Conservation (phyloP, 2,797 vertebrate genomes). For the Acomys russatus region DNA sequence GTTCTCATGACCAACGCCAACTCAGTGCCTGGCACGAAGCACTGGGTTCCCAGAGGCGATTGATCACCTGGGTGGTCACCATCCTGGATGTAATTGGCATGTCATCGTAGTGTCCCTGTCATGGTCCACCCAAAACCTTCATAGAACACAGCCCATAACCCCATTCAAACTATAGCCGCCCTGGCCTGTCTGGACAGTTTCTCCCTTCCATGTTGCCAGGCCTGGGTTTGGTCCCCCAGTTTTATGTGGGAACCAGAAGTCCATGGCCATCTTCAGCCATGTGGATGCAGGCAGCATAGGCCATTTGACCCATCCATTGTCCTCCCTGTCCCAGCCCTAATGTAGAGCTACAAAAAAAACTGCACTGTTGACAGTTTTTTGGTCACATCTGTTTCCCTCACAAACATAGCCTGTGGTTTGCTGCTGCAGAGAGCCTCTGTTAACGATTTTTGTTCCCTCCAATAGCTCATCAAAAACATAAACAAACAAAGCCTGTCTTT, state of each 20-base stretch:
- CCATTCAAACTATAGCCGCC: neutral
- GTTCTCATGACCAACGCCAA: neutral
- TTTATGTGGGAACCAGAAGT: neutral
- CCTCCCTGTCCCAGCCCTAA: constrained; percentile 17
- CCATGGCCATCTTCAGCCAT: neutral
- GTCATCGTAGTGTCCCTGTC: neutral
- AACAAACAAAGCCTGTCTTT: constrained; percentile 41
- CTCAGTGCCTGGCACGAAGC: neutral
- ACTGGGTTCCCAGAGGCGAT: neutral
- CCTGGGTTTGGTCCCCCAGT: neutral
- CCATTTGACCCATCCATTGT: neutral
- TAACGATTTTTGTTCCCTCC: constrained; percentile 48
- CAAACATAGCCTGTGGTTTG: constrained; percentile 63
- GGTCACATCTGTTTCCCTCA: constrained; percentile 74
- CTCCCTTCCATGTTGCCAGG: neutral
- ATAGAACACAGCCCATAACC: neutral
- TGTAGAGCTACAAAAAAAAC: constrained; percentile 63
- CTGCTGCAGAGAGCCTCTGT: constrained; percentile 64
- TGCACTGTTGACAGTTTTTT: constrained; percentile 62
- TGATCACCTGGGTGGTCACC: neutral
- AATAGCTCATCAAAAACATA: constrained; percentile 66
- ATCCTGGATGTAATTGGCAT: neutral
- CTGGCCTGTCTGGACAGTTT: neutral
- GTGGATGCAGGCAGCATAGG: neutral
- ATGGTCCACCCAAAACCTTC: neutral